phyloP scores from a whole-genome alignment of 2,113 vertebrate species.

The Xiphias gladius region DNA sequence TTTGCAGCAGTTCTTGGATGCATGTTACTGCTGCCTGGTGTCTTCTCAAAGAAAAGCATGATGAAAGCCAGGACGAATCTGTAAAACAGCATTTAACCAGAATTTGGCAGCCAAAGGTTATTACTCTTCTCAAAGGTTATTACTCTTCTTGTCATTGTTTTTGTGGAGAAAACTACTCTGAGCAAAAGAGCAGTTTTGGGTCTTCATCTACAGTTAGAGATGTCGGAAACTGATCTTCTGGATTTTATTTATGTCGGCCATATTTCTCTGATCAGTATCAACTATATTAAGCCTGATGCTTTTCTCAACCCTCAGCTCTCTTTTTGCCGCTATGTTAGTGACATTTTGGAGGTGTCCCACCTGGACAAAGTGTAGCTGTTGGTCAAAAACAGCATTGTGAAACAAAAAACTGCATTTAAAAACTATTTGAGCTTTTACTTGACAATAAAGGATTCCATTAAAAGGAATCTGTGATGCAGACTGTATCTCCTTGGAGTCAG shows the following conservation, averaged over 20 bases:
- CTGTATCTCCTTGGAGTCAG: not conserved
- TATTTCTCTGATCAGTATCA: not conserved
- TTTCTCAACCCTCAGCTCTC: not conserved
- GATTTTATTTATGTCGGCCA: not conserved
- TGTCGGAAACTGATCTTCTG: not conserved
- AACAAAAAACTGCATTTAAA: too few relatives aligned
- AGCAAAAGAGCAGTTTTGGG: not conserved
- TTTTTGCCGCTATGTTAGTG: not conserved
- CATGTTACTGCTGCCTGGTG: slow-evolving; percentile 2
- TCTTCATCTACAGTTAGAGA: not conserved
- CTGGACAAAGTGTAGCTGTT: too few relatives aligned
- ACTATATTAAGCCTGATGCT: not conserved
- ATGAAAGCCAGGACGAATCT: slow-evolving; percentile 17
- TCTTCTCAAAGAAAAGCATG: slow-evolving; percentile 1
- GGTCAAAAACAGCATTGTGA: too few relatives aligned
- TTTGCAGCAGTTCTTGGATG: slow-evolving; percentile 29
- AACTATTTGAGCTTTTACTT: not conserved
- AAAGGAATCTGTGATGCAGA: not conserved
- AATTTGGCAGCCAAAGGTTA: not conserved
- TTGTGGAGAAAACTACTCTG: not conserved
- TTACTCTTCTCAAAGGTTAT: not conserved
- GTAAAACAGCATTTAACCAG: slow-evolving; percentile 4
- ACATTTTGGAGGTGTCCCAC: not conserved
- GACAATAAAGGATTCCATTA: not conserved
- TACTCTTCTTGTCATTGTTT: not conserved